Base-by-base conservation (phyloP, 2,888 invertebrate genomes). In the Ptychoptera contaminata region DNA sequence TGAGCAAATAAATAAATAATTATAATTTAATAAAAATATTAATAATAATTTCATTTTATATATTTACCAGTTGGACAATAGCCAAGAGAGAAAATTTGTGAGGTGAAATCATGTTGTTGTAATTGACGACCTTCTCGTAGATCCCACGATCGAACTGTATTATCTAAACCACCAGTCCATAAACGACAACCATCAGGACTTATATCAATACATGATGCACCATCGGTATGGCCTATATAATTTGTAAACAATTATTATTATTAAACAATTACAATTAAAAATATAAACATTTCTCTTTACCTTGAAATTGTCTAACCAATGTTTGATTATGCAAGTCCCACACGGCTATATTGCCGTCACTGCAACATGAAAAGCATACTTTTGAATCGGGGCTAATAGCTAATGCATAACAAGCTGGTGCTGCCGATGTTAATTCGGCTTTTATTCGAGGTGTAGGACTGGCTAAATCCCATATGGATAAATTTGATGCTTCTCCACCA, bases 321-420 rank as follows among this genome's bases (percentile, higher is more conserved):
- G 84, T 85, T 68, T 93, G 91, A 69, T 84, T 86, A 56, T 85
- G 84, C 41, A 86, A 70, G 65, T 86, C 96, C 94, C 94, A 96
- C 3, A 96, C 92, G 30, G 93, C 92, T 57, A 96, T 93, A 66
- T 94, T 90, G 32, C 97, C 97, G 63, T 98, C 96, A 56, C 92
- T 92, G 72, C 96, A 96, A 66, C 97, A 97, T 62, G 93, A 92
- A 71, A 96, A 98, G 73, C 96, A 94, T 49, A 93, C 87, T 73
- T 94, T 94, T 48, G 90, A 88, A 67, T 97, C 96, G 1, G 92
- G 92, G 55, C 91, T 91, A 55, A 97, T 92, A 48, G 96, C 96
- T 44, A 97, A 76, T 43, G 96, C 96, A 65, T 98, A 98, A 68
- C 96, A 97, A 1, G 97, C 97, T 16, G 96, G 94, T 48, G 94